Conservation (phyloP, 2,888 invertebrate species). For the Gnatocerus cornutus region DNA sequence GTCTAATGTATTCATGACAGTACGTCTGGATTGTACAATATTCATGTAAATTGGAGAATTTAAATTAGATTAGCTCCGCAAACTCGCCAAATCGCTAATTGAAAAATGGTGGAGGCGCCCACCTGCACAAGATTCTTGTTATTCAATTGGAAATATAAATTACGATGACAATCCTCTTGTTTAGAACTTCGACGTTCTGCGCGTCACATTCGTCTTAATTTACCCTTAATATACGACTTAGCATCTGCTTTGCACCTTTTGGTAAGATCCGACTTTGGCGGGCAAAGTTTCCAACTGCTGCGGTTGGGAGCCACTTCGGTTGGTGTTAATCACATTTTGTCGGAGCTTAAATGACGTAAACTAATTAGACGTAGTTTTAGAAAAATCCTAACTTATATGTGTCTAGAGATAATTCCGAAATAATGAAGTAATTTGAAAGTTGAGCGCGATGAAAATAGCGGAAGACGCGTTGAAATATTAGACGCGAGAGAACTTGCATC, state of each 20-base stretch:
- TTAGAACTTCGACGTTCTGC: conserved; percentile 19
- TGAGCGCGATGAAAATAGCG: neutral
- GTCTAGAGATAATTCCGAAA: conserved; percentile 13
- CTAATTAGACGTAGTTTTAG: conserved; percentile 16
- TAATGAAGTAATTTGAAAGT: conserved; percentile 28
- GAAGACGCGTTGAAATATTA: conserved; percentile 7
- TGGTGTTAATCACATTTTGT: conserved; percentile 31
- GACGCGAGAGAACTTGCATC: conserved; percentile 9
- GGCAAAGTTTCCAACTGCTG: conserved; percentile 19
- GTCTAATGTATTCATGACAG: conserved; percentile 36
- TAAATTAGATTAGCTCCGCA: conserved; percentile 3
- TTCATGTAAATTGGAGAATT: conserved; percentile 24
- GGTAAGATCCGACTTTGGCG: conserved; percentile 6
- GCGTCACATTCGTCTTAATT: conserved; percentile 33
- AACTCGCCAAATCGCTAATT: neutral
- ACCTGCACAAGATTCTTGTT: too few species aligned
- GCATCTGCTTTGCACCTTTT: conserved; percentile 33
- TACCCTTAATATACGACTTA: conserved; percentile 28
- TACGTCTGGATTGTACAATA: conserved; percentile 25
- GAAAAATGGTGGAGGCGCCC: conserved; percentile 16
- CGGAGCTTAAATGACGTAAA: conserved; percentile 25
- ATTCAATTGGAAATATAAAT: too few species aligned
- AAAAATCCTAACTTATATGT: conserved; percentile 4
- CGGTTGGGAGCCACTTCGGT: conserved; percentile 10
- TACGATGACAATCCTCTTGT: neutral